These are phyloP conservation scores for Zosterops lateralis DNA, from an alignment of 2,113 vertebrate genomes.

Conservation along the genomic window DNA sequence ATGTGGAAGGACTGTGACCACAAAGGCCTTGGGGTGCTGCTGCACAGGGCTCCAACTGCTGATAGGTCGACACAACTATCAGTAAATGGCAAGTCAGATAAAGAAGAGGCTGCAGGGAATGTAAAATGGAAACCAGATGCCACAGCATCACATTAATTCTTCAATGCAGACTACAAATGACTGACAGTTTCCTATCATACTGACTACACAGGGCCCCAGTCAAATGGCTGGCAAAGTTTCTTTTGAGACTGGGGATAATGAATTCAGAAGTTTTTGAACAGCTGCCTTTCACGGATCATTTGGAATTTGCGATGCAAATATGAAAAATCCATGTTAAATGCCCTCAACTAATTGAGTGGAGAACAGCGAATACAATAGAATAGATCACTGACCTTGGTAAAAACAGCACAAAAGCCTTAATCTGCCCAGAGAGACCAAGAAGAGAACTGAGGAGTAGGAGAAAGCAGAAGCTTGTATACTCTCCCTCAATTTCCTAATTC, in stretches of 20 bases:
- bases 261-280: slow-evolving; percentile 62
- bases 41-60: not conserved
- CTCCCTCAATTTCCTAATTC: not conserved
- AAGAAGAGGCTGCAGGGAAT: not conserved
- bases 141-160: not conserved
- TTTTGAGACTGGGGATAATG: slow-evolving; percentile 13
- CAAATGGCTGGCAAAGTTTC: slow-evolving; percentile 30
- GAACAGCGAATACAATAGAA: slow-evolving; percentile 4
- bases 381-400: slow-evolving; percentile 43
- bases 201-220: not conserved
- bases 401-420: slow-evolving; percentile 37
- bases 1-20: rapidly evolving
- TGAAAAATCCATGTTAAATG: slow-evolving; percentile 65
- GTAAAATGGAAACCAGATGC: not conserved
- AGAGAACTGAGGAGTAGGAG: not conserved
- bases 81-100: not conserved
- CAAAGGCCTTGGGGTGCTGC: not conserved
- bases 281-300: slow-evolving; percentile 67
- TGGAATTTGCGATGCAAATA: slow-evolving; percentile 69
- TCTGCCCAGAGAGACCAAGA: slow-evolving; percentile 25
- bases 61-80: not conserved
- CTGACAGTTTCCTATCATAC: slow-evolving; percentile 15
- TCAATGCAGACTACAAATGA: not conserved
- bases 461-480: not conserved
- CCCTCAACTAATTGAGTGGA: slow-evolving; percentile 62